Conservation (phyloP, 2,797 vertebrate genomes). For the Sphaeramia orbicularis region DNA sequence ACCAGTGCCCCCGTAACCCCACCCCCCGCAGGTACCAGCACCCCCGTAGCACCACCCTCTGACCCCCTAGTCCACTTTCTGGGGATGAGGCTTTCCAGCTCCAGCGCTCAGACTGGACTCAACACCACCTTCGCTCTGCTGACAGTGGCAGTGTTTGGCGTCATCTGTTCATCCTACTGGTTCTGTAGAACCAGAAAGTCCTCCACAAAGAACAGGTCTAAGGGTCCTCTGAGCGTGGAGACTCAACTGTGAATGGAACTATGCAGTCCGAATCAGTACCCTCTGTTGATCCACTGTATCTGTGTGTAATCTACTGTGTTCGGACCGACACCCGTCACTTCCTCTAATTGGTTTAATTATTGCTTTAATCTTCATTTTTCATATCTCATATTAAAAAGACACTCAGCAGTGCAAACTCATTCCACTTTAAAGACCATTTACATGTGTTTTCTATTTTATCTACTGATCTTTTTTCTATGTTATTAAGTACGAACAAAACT, state of each 20-base stretch:
- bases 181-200: constrained; percentile 31
- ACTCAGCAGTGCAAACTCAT: neutral
- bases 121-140: constrained; percentile 68
- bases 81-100: constrained; percentile 66
- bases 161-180: constrained; percentile 30
- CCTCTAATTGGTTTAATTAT: too few species aligned
- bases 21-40: constrained; percentile 56
- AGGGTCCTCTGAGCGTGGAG: neutral
- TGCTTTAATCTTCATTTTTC: too few species aligned
- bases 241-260: neutral
- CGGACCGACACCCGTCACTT: too few species aligned
- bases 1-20: too few species aligned
- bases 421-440: neutral
- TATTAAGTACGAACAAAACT: too few species aligned
- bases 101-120: constrained; percentile 71
- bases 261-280: too few species aligned
- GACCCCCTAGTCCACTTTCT: constrained; percentile 68
- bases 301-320: too few species aligned
- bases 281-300: too few species aligned
- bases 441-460: neutral
- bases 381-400: neutral
- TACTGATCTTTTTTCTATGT: too few species aligned
- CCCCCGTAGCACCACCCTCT: constrained; percentile 12
- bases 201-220: accelerated
- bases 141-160: constrained; percentile 32